A percentile compares a stretch with the other conserved stretches of the same genome.
Evolutionary conservation across 2,113 vertebrate species (phyloP).

Genomic region (Eublepharis macularius): DNA sequence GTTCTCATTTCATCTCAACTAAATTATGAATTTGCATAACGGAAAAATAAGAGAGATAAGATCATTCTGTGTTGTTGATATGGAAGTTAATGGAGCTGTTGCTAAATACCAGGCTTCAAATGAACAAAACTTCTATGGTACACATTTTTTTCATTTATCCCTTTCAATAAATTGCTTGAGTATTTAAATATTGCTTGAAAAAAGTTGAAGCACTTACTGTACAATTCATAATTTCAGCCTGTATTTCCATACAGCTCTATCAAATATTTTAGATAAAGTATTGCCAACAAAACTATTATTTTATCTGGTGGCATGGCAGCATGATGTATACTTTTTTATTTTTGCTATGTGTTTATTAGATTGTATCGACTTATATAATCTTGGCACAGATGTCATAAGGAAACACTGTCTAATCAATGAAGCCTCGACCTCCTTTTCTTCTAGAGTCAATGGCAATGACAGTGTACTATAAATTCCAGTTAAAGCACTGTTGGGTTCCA

Average conservation of each 20-base stretch:
- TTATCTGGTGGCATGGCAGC: conserved; percentile 5
- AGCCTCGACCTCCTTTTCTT: neutral
- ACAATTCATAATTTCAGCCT: neutral
- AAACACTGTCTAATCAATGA: neutral
- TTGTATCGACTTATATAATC: neutral
- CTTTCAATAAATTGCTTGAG: neutral
- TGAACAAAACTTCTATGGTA: neutral
- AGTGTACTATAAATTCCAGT: neutral
- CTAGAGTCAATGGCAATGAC: neutral
- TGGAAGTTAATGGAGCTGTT: neutral
- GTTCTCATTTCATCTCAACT: neutral
- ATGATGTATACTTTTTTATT: conserved; percentile 4
- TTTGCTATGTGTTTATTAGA: conserved; percentile 1
- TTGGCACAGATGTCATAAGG: neutral
- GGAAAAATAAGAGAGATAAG: neutral
- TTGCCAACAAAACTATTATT: neutral
- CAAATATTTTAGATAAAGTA: neutral
- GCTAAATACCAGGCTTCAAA: neutral
- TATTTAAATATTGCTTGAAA: neutral
- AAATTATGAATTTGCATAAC: neutral
- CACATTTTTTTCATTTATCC: neutral
- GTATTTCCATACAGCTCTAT: neutral
- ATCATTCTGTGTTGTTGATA: neutral
- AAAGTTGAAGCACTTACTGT: neutral
- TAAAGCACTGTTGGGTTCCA: neutral